These are phyloP conservation scores for Gallinago undulata DNA, from an alignment of 2,113 vertebrate genomes.

Conservation along the genomic window DNA sequence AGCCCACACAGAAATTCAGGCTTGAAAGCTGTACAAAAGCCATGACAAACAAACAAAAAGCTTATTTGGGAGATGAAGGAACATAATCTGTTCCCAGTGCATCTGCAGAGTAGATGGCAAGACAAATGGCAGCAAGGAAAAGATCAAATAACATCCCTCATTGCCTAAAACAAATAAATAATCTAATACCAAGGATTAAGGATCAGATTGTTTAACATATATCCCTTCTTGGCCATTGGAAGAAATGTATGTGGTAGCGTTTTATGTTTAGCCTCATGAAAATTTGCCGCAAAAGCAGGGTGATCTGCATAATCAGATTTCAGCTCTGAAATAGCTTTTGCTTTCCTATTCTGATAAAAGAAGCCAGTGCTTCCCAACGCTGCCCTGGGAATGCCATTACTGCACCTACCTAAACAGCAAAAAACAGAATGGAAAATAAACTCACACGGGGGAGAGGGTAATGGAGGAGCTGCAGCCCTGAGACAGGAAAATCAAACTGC, in stretches of 20 bases:
- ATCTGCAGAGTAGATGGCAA: not conserved
- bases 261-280: not conserved
- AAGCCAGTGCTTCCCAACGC: not conserved
- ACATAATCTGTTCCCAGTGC: not conserved
- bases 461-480: not conserved
- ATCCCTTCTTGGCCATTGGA: not conserved
- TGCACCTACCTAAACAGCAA: conserved; percentile 27
- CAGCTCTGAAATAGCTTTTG: not conserved
- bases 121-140: not conserved
- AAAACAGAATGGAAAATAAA: conserved; percentile 30
- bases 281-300: not conserved
- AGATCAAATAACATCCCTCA: conserved; percentile 16
- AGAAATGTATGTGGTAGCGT: not conserved
- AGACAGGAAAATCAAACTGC: not conserved
- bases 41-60: conserved; percentile 44
- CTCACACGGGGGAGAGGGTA: not conserved
- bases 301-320: not conserved
- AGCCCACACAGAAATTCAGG: not conserved
- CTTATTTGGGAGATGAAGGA: not conserved
- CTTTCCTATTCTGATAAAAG: not conserved
- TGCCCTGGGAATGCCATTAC: conserved; percentile 17
- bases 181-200: not conserved
- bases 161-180: conserved; percentile 41
- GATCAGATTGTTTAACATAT: not conserved
- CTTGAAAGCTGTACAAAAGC: conserved; percentile 27